Conservation (phyloP, 2,888 invertebrate species). For the Troides helena region DNA sequence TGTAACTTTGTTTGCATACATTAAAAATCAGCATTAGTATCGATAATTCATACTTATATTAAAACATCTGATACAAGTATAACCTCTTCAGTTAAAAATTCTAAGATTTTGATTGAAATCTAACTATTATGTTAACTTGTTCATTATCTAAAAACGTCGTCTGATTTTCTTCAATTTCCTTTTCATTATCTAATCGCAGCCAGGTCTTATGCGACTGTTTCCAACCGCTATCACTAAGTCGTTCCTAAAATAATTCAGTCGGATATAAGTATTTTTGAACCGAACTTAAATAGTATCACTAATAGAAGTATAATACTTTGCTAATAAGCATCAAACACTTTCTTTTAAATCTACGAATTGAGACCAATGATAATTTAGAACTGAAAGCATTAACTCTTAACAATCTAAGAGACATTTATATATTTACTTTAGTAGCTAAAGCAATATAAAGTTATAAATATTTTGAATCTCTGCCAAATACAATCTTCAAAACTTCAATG, state of each 20-base stretch:
- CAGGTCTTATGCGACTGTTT: slow-evolving; percentile 8
- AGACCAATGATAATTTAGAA: slow-evolving; percentile 3
- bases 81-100: too few relatives aligned
- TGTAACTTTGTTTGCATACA: background rate
- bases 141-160: background rate
- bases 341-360: background rate
- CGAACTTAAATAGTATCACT: background rate
- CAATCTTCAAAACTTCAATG: slow-evolving; percentile 26
- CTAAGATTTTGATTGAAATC: background rate
- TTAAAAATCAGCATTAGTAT: background rate
- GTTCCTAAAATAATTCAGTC: slow-evolving; percentile 34
- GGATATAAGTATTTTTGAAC: slow-evolving; percentile 23
- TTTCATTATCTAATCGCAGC: background rate
- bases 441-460: slow-evolving; percentile 16
- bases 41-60: background rate
- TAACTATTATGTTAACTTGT: background rate
- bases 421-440: slow-evolving; percentile 9
- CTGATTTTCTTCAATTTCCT: background rate
- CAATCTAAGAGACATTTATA: slow-evolving; percentile 9
- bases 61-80: background rate
- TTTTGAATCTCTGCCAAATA: slow-evolving; percentile 27
- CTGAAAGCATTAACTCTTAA: slow-evolving; percentile 16
- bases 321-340: background rate
- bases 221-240: slow-evolving; percentile 28
- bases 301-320: background rate